These are phyloP conservation scores for Eupithecia insigniata DNA, from an alignment of 2,888 invertebrate species.

Conservation along the genomic window DNA sequence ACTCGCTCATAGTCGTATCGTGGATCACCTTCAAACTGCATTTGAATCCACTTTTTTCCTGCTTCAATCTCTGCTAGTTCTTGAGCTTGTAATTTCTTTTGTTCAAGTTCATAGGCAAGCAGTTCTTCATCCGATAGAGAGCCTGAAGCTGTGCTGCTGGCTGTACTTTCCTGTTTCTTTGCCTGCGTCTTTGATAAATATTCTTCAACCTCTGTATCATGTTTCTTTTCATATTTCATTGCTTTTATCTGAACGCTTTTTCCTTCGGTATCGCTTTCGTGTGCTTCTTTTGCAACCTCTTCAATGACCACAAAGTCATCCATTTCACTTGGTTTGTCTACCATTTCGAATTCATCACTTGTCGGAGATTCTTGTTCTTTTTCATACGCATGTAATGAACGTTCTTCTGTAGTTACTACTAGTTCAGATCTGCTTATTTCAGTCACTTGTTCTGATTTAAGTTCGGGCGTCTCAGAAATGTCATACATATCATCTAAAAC, in stretches of 20 bases:
- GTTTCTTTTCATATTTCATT: conserved; percentile 82
- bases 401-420: conserved; percentile 85
- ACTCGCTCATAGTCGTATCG: conserved; percentile 92
- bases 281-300: conserved; percentile 94
- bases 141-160: conserved; percentile 81
- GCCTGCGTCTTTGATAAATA: conserved; percentile 87
- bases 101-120: conserved; percentile 88
- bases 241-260: conserved; percentile 89
- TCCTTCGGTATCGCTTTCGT: conserved; percentile 92
- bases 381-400: conserved; percentile 78
- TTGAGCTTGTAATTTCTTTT: conserved; percentile 78
- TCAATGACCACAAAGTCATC: conserved; percentile 95
- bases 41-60: conserved; percentile 94
- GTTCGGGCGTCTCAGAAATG: conserved; percentile 84
- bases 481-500: conserved; percentile 85
- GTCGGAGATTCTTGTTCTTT: conserved; percentile 89
- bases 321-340: conserved; percentile 93
- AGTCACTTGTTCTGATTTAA: conserved; percentile 77
- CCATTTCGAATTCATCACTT: conserved; percentile 93
- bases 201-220: conserved; percentile 89
- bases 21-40: conserved; percentile 92
- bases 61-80: conserved; percentile 86
- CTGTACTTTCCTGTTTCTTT: conserved; percentile 85
- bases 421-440: conserved; percentile 84
- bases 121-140: conserved; percentile 85